Conservation (phyloP, 2,888 invertebrate genomes). For the Drosophila ustulata region DNA sequence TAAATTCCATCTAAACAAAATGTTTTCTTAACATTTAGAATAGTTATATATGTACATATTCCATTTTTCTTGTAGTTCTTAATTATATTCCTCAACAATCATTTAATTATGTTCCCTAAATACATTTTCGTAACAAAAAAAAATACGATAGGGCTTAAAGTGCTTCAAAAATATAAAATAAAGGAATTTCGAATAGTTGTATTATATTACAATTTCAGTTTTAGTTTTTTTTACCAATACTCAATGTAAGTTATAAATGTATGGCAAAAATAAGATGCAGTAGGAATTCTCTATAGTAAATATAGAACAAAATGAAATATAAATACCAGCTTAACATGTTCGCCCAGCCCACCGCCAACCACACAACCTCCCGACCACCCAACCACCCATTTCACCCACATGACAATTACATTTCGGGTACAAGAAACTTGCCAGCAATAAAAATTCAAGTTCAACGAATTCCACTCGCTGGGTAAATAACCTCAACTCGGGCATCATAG, state of each 20-base stretch:
- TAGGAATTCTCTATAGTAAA: background rate
- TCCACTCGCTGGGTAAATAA: conserved; percentile 71
- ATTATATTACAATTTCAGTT: background rate
- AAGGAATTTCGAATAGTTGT: background rate
- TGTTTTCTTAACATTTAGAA: no score
- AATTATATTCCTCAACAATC: no score
- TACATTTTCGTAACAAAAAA: background rate
- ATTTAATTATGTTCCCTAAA: no score
- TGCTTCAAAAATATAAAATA: background rate
- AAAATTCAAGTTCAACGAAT: conserved; percentile 74
- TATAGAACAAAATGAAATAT: background rate
- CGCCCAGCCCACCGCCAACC: background rate
- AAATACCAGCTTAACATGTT: background rate
- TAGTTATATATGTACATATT: no score
- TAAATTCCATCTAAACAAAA: no score
- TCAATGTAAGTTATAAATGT: no score
- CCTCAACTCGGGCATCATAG: conserved; percentile 54
- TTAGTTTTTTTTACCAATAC: background rate
- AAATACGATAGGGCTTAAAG: background rate
- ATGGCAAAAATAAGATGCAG: background rate
- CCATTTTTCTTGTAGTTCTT: no score
- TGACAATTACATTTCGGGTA: conserved; percentile 27
- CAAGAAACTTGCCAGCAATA: conserved; percentile 54
- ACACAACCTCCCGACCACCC: background rate
- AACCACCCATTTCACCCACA: conserved; percentile 18